Conservation (phyloP, 2,113 vertebrate genomes). For the Danionella cerebrum region DNA sequence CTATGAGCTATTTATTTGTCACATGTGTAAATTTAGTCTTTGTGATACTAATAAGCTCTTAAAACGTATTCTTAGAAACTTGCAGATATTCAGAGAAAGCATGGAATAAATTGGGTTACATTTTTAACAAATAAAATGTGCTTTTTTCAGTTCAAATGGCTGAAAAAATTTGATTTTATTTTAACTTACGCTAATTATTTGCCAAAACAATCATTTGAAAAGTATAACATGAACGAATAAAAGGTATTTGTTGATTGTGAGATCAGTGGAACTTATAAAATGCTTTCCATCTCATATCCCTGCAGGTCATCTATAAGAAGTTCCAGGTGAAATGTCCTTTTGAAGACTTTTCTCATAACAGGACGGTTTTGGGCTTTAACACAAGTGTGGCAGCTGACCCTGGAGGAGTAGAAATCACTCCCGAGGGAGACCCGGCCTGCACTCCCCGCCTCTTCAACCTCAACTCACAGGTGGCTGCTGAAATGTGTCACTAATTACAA, state of each 20-base stretch:
- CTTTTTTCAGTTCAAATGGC: too few species aligned
- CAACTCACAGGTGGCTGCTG: slow-evolving; percentile 76
- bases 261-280: not conserved
- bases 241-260: too few species aligned
- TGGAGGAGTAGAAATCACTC: slow-evolving; percentile 42
- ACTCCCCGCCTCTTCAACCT: slow-evolving; percentile 79
- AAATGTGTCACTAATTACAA: not conserved
- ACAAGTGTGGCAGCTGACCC: slow-evolving; percentile 44
- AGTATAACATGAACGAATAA: not conserved
- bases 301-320: slow-evolving; percentile 96
- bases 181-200: too few species aligned
- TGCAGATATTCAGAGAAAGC: too few species aligned
- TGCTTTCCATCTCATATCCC: not conserved
- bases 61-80: too few species aligned
- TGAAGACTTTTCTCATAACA: slow-evolving; percentile 55
- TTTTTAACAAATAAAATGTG: too few species aligned
- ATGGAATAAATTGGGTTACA: too few species aligned
- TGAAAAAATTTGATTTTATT: too few species aligned
- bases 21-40: too few species aligned
- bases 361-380: slow-evolving; percentile 48
- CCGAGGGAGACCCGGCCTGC: slow-evolving; percentile 53
- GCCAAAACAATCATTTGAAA: too few species aligned
- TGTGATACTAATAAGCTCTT: too few species aligned
- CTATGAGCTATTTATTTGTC: too few species aligned
- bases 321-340: slow-evolving; percentile 86